Evolutionary conservation across 2,888 invertebrate genomes (phyloP).

Genomic region (Erpobdella octoculata): DNA sequence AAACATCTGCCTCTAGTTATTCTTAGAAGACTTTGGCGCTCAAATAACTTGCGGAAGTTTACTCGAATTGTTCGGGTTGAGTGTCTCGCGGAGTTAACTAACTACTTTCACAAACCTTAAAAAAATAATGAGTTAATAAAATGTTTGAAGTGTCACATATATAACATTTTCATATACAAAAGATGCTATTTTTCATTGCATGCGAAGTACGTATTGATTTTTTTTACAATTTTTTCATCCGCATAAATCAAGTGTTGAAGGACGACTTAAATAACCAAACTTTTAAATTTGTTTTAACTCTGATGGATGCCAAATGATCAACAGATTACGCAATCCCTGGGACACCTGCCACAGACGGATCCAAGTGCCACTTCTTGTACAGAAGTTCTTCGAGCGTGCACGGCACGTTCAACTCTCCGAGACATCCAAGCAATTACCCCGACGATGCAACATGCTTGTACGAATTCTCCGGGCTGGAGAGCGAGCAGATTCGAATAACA

Average conservation of each 20-base stretch:
- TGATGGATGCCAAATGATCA: conserved; percentile 53
- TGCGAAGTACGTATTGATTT: too few species aligned
- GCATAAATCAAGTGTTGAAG: too few species aligned
- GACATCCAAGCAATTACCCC: conserved; percentile 55
- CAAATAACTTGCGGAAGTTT: too few species aligned
- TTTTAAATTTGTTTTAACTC: background rate
- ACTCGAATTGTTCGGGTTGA: too few species aligned
- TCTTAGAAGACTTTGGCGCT: too few species aligned
- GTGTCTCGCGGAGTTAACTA: too few species aligned
- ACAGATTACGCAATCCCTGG: conserved; percentile 87
- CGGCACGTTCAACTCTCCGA: conserved; percentile 77
- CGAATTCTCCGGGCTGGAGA: conserved; percentile 48
- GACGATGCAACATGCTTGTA: conserved; percentile 52
- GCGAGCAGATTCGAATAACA: conserved; percentile 44
- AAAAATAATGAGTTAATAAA: background rate
- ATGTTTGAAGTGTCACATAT: too few species aligned
- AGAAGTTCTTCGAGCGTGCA: conserved; percentile 46
- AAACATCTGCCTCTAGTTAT: too few species aligned
- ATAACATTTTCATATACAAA: too few species aligned
- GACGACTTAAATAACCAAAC: background rate
- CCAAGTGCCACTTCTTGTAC: conserved; percentile 76
- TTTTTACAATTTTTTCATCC: too few species aligned
- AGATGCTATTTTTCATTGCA: too few species aligned
- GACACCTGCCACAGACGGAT: conserved; percentile 81
- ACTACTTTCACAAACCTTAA: too few species aligned